Conservation (phyloP, 2,113 vertebrate species). For the Sebastes fasciatus region DNA sequence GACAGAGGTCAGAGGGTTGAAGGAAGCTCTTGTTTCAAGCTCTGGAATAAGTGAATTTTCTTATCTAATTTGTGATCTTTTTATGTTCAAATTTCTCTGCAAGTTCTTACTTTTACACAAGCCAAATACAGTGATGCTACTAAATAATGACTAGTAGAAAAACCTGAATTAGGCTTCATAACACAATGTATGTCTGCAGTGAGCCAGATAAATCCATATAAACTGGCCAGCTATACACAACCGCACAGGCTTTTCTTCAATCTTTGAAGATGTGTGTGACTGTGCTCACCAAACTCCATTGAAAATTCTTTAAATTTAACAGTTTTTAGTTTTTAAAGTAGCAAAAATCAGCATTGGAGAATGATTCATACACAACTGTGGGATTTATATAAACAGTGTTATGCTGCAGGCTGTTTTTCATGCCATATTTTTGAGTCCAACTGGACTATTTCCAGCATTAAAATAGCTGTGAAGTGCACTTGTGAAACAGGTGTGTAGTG, state of each 20-base stretch:
- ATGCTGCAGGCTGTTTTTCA: neutral
- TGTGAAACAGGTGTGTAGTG: constrained; percentile 36
- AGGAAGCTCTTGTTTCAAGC: constrained; percentile 32
- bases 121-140: neutral
- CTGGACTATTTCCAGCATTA: neutral
- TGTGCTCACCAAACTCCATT: neutral
- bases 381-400: neutral
- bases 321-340: neutral
- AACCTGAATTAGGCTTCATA: neutral
- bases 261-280: constrained; percentile 5
- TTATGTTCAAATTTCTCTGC: neutral
- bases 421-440: neutral
- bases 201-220: neutral
- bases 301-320: neutral
- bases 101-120: neutral
- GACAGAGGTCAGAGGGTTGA: constrained; percentile 49
- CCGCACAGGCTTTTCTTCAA: neutral
- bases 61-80: neutral
- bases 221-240: neutral
- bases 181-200: constrained; percentile 7
- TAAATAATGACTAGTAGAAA: neutral
- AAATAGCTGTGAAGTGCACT: constrained; percentile 17
- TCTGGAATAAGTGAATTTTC: neutral
- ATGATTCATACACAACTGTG: neutral
- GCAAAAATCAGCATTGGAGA: neutral